Percentiles rank a stretch among this genome's conserved stretches.
Conservation (phyloP, 92 coral and sea anemone genomes). For the Heteractis magnifica region DNA sequence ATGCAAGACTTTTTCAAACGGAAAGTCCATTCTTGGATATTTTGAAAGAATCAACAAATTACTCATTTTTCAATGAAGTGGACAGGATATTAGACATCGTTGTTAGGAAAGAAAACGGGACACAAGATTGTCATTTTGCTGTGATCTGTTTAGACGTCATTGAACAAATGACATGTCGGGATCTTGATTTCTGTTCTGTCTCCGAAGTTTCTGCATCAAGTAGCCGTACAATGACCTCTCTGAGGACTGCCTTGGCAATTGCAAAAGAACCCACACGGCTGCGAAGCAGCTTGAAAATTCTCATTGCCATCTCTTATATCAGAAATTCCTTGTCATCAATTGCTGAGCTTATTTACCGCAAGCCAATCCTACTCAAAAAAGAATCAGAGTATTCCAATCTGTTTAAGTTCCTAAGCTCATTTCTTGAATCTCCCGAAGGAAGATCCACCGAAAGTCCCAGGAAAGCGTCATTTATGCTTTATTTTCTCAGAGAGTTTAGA, state of each 20-base stretch:
- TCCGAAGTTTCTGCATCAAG: slow-evolving; percentile 36
- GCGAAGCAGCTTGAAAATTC: slow-evolving; percentile 36
- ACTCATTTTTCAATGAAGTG: slow-evolving; percentile 14
- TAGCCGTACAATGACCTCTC: slow-evolving; percentile 31
- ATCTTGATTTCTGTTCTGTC: slow-evolving; percentile 32
- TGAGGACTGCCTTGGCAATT: slow-evolving; percentile 40
- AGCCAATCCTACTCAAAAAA: slow-evolving; percentile 24
- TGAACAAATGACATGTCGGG: slow-evolving; percentile 48
- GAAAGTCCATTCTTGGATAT: neutral
- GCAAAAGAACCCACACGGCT: slow-evolving; percentile 36
- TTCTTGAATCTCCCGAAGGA: slow-evolving; percentile 35
- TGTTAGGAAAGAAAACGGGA: neutral
- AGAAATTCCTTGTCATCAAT: slow-evolving; percentile 60
- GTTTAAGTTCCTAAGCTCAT: slow-evolving; percentile 48
- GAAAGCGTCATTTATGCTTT: slow-evolving; percentile 41
- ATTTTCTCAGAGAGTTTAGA: slow-evolving; percentile 68
- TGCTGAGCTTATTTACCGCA: slow-evolving; percentile 36
- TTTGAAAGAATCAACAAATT: slow-evolving; percentile 30
- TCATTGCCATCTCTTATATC: slow-evolving; percentile 64
- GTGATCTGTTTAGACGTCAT: slow-evolving; percentile 70
- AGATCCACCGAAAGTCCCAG: slow-evolving; percentile 22
- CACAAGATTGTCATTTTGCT: slow-evolving; percentile 53
- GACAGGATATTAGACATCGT: neutral
- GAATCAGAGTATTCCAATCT: slow-evolving; percentile 43
- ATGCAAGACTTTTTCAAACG: neutral